These are phyloP conservation scores for Chelidonichthys spinosus DNA, from an alignment of 2,797 vertebrate species.

Conservation along the genomic window DNA sequence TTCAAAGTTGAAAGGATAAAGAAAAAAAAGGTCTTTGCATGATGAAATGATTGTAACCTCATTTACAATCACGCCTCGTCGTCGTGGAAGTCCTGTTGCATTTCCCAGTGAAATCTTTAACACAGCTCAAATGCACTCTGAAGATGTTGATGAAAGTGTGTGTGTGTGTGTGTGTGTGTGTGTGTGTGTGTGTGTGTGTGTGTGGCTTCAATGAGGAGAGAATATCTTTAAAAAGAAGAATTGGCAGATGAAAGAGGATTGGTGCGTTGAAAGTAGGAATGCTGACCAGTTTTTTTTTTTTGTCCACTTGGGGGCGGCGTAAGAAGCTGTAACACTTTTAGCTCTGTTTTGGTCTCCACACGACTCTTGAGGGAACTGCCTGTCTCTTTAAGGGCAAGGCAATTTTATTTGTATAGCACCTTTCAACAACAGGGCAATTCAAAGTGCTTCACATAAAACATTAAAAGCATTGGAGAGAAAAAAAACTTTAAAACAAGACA, in stretches of 20 bases:
- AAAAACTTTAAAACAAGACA: too few relatives aligned
- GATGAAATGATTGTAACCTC: conserved; percentile 69
- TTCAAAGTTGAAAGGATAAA: conserved; percentile 48
- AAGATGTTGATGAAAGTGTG: conserved; percentile 14
- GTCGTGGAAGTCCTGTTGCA: conserved; percentile 19
- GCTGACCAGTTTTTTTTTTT: not conserved
- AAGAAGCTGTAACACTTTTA: not conserved
- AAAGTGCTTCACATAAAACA: too few relatives aligned
- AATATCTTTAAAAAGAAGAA: conserved; percentile 7
- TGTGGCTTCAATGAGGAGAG: not conserved
- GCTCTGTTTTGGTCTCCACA: not conserved
- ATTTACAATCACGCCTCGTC: conserved; percentile 45
- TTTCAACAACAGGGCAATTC: too few relatives aligned
- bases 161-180: not conserved
- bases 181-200: conserved; percentile 1
- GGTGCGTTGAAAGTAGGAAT: not conserved
- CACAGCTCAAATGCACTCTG: conserved; percentile 38
- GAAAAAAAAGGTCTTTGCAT: conserved; percentile 52
- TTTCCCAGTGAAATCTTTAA: conserved; percentile 43
- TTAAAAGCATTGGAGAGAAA: too few relatives aligned
- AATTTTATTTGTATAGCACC: too few relatives aligned
- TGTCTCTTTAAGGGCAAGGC: not conserved
- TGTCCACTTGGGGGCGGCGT: not conserved
- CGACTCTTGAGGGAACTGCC: not conserved
- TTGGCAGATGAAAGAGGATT: conserved; percentile 18